Base-by-base conservation (phyloP, 2,888 invertebrate genomes). In the Parnassius apollo region DNA sequence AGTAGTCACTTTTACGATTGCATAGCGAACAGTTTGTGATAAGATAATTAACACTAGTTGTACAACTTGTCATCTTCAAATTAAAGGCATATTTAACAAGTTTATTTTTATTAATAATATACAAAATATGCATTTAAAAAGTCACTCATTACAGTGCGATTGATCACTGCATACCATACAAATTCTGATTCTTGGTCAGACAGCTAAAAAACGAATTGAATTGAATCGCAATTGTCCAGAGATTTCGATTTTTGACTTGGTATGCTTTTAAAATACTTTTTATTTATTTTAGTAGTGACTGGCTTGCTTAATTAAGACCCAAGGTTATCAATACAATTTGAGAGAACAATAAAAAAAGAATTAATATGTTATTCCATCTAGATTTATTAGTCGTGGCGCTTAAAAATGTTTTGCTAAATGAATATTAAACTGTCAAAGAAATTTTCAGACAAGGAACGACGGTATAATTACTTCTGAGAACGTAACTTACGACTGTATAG, bases 381-480 rank as follows among this genome's bases (percentile, higher is more conserved):
- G 54, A 63, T 22, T 50, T 44, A 50, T 45, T 59, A 46, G 51
- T 59, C 51, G 55, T 18, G 50, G 44, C 56, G 53, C 56, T 55
- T 61, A 56, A 69, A 35, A 66, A 68, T 66, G 50, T 61, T 66
- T 71, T 80, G 82, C 76, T 78, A 81, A 82, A 81, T 80, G 78
- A 75, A 81, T 81, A 86, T 84, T 76, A 79, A 83, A 81, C 88
- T 85, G 89, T 88, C 88, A 88, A 85, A 80, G 81, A 70, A 76
- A 72, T 76, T 75, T 76, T 83, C 83, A 83, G 81, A 82, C 78
- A 81, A 75, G 78, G 81, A 76, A 70, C 64, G 58, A 75, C 69
- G 80, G 78, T 88, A 78, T 89, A 87, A 88, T 89, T 88, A 88
- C 83, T 82, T 80, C 75, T 78, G 66, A 78, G 80, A 82, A 79